These are phyloP conservation scores for Luperina testacea DNA, from an alignment of 2,888 invertebrate species.

Conservation along the genomic window DNA sequence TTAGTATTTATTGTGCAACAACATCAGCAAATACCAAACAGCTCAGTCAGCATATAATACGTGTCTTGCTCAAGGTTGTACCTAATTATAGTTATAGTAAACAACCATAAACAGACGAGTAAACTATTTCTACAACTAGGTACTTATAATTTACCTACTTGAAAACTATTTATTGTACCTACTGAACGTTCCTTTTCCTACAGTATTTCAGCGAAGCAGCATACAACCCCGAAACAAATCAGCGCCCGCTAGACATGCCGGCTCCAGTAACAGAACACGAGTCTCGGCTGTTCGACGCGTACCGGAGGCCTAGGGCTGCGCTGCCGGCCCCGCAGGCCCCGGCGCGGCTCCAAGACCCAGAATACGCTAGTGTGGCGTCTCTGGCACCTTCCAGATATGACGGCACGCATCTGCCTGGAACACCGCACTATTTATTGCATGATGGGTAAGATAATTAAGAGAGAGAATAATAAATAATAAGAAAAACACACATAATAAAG, in stretches of 20 bases:
- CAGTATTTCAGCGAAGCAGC: constrained; percentile 97
- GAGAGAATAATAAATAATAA: too few species aligned
- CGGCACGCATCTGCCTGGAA: constrained; percentile 75
- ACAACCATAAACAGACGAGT: constrained; percentile 8
- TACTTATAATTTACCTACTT: constrained; percentile 1
- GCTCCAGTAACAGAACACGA: constrained; percentile 87
- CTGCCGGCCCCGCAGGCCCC: constrained; percentile 83
- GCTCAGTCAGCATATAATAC: constrained; percentile 10
- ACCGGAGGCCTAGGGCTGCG: constrained; percentile 83
- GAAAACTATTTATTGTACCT: background rate
- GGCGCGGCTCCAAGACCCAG: constrained; percentile 81
- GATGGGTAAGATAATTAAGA: constrained; percentile 83
- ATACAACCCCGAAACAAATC: constrained; percentile 96
- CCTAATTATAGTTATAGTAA: constrained; percentile 13
- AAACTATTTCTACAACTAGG: background rate
- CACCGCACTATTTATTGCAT: constrained; percentile 84
- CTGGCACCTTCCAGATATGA: constrained; percentile 83
- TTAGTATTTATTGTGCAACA: background rate
- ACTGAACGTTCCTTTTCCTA: background rate
- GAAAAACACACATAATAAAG: too few species aligned
- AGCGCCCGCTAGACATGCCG: constrained; percentile 89
- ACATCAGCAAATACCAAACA: constrained; percentile 16
- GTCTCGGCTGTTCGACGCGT: constrained; percentile 88
- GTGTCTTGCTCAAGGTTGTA: constrained; percentile 31
- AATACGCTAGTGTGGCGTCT: constrained; percentile 87